These are phyloP conservation scores for Poeciliopsis retropinna DNA, from an alignment of 2,113 vertebrate genomes.

Conservation along the genomic window DNA sequence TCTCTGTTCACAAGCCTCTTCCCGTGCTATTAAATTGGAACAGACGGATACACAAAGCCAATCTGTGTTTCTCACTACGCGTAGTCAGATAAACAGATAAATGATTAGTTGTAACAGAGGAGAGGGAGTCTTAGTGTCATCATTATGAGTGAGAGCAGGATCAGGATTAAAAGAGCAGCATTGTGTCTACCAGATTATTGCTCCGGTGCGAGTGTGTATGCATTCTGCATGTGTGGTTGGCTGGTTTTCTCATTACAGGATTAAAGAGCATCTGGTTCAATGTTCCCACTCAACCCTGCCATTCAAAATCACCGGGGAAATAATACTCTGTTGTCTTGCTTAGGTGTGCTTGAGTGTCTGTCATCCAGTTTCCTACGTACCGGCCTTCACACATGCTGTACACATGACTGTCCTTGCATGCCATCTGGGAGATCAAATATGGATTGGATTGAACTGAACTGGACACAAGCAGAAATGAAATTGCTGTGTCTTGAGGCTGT, in stretches of 20 bases:
- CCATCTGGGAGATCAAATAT: conserved; percentile 51
- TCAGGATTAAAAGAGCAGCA: conserved; percentile 69
- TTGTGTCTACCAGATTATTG: conserved; percentile 68
- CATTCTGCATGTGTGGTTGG: conserved; percentile 59
- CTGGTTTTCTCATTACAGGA: conserved; percentile 77
- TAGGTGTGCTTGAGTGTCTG: conserved; percentile 27
- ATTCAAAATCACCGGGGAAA: conserved; percentile 69
- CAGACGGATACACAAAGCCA: conserved; percentile 61
- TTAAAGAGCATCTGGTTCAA: conserved; percentile 78
- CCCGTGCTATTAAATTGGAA: conserved; percentile 40
- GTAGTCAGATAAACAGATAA: conserved; percentile 69
- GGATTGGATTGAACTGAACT: conserved; percentile 55
- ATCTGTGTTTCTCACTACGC: conserved; percentile 57
- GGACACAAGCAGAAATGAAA: conserved; percentile 63
- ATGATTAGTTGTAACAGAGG: conserved; percentile 66
- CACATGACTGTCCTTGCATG: conserved; percentile 35
- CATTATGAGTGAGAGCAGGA: conserved; percentile 59
- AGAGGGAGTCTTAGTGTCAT: conserved; percentile 63
- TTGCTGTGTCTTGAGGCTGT: conserved; percentile 56
- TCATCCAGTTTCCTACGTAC: conserved; percentile 18
- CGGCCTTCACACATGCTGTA: conserved; percentile 7
- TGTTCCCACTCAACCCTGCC: conserved; percentile 68
- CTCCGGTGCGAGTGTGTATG: conserved; percentile 7
- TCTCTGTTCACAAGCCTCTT: conserved; percentile 50
- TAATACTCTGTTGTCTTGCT: conserved; percentile 61